A percentile compares a stretch with the other conserved stretches of the same genome.
These are phyloP conservation scores for Halocynthia roretzi DNA, from an alignment of 23 tunicate genomes.

Conservation along the genomic window DNA sequence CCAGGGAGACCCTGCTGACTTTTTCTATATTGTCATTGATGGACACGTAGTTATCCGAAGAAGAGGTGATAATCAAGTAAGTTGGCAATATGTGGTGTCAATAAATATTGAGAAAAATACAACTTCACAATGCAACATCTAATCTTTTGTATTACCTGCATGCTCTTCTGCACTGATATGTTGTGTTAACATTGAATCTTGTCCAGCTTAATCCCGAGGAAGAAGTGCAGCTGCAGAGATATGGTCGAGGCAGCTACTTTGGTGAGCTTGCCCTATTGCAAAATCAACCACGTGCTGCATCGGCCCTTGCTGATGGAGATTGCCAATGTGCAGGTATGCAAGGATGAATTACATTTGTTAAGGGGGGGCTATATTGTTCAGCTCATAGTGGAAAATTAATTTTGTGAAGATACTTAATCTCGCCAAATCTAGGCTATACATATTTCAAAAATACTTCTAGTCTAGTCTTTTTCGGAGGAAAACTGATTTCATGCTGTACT, in stretches of 20 bases:
- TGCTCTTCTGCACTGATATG: too few species aligned
- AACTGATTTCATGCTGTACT: too few species aligned
- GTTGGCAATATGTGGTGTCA: neutral
- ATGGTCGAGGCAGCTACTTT: slow-evolving; percentile 67
- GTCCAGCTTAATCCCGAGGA: slow-evolving; percentile 33
- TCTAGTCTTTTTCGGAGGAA: too few species aligned
- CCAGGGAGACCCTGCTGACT: slow-evolving; percentile 79
- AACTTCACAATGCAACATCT: neutral
- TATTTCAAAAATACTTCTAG: too few species aligned
- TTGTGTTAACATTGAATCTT: neutral
- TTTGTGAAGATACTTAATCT: too few species aligned
- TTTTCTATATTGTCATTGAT: slow-evolving; percentile 69
- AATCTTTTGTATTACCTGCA: too few species aligned
- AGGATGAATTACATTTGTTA: too few species aligned
- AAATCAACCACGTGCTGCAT: slow-evolving; percentile 90
- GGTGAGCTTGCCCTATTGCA: slow-evolving; percentile 94
- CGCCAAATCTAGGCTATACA: too few species aligned
- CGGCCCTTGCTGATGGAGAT: slow-evolving; percentile 71
- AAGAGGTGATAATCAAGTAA: slow-evolving; percentile 74
- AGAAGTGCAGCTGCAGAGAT: slow-evolving; percentile 60
- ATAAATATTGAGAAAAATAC: neutral
- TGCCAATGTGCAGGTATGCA: slow-evolving; percentile 83
- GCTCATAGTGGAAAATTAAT: too few species aligned
- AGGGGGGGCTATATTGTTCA: too few species aligned
- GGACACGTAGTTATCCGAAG: slow-evolving; percentile 69